Base-by-base conservation (phyloP, 2,113 vertebrate genomes). In the Brachionichthys hirsutus region DNA sequence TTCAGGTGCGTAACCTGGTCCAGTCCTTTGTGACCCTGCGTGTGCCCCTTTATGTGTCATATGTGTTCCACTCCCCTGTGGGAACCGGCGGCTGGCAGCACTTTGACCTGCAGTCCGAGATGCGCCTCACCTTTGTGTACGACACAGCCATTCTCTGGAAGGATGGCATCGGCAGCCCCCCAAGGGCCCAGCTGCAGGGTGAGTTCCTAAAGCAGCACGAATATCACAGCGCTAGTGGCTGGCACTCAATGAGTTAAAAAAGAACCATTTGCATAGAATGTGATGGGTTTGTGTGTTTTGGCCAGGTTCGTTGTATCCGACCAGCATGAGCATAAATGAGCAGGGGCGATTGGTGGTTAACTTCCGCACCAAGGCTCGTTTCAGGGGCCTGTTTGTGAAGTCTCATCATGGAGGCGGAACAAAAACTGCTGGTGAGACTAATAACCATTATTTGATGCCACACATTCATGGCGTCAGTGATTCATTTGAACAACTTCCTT, bases 121-220 rank as follows among this genome's bases (percentile, higher is more conserved):
- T 98, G 0, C 92, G 94, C 1, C 91, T 98, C 24, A 98, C 96
- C 15, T 98, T 98, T 0, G 96, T 98, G 78, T 98, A 98, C 15
- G 96, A 98, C 89, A 98, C 96, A 13, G 95, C 96, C 89, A 96
- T 98, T 83, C 89, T 98, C 83, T 98, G 96, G 96, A 91, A 77
- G 57, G 94, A 98, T 0, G 96, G 96, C 1, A 92, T 98, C 0
- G 92, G 94, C 4, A 98, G 96, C 77, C 95, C 94, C 0, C 94
- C 95, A 0, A 94, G 94, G 62, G 95, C 95, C 0, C 94, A 97
- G 51, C 90, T 98, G 6, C 95, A 94, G 87, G 96, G 96, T 93
- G 52, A 11, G 88, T 16, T 11, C 16, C n/a, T 3, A 11, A 13
- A 9, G 42, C 12, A 0, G 18, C 9, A 14, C 9, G 12, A 48